These are phyloP conservation scores for Sula dactylatra DNA, from an alignment of 2,113 vertebrate species.

Conservation along the genomic window DNA sequence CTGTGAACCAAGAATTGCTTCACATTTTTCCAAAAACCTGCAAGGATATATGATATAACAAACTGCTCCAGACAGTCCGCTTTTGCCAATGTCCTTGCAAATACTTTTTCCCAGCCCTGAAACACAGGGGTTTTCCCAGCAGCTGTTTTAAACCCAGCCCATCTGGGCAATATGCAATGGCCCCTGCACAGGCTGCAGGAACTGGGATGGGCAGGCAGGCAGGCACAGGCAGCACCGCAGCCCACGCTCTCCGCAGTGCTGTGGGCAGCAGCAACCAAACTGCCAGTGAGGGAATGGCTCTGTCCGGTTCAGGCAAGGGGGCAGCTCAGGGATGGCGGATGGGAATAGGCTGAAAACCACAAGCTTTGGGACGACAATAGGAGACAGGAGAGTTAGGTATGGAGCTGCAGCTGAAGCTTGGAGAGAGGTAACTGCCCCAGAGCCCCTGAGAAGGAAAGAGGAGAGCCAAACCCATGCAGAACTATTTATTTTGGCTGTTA, in stretches of 20 bases:
- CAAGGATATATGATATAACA: not conserved
- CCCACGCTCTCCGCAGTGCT: accelerated
- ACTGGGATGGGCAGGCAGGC: not conserved
- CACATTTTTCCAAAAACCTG: not conserved
- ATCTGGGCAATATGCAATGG: too few species aligned
- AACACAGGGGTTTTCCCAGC: not conserved
- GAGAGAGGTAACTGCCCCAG: not conserved
- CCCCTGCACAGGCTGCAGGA: not conserved
- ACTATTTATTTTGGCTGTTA: not conserved
- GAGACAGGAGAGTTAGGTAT: not conserved
- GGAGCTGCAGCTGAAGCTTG: not conserved
- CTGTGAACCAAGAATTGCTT: not conserved
- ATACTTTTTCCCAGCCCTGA: not conserved
- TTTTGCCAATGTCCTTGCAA: not conserved
- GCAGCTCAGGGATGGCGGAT: accelerated
- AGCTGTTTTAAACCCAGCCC: not conserved
- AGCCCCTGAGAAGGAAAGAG: not conserved
- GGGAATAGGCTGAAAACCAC: not conserved
- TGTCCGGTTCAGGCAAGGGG: accelerated
- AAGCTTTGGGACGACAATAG: not conserved
- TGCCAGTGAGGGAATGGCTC: not conserved
- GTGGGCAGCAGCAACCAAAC: not conserved
- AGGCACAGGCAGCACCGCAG: not conserved
- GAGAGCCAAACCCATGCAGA: not conserved
- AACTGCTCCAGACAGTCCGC: not conserved